phyloP scores from a whole-genome alignment of 1,140 invertebrate genomes.

The Eufriesea mexicana region DNA sequence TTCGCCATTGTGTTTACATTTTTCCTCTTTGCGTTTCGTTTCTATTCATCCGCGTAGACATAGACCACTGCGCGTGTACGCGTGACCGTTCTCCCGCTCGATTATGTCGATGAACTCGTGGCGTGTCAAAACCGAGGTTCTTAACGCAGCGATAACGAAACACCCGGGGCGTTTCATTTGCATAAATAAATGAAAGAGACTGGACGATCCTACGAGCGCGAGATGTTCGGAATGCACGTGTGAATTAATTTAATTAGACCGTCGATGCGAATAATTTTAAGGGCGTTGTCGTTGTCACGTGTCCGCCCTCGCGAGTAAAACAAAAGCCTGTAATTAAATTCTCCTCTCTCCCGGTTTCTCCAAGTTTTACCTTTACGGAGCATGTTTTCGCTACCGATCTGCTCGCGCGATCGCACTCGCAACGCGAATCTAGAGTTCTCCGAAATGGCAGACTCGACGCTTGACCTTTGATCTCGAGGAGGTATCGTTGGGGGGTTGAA shows the following conservation, averaged over 20 bases:
- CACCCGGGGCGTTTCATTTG: neutral
- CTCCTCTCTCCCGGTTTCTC: neutral
- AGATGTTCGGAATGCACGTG: neutral
- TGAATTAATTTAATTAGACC: slow-evolving; percentile 49
- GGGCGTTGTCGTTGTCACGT: slow-evolving; percentile 18
- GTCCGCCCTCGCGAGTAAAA: neutral
- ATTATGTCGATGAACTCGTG: neutral
- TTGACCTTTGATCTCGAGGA: no score
- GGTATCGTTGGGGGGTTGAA: neutral
- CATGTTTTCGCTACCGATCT: neutral
- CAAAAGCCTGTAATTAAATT: slow-evolving; percentile 41
- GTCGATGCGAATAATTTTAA: slow-evolving; percentile 40
- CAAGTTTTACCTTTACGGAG: no score
- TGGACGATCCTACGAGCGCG: neutral
- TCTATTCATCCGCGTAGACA: neutral
- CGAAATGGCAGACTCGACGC: no score
- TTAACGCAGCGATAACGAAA: neutral
- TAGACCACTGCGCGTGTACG: neutral
- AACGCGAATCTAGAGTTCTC: slow-evolving; percentile 17
- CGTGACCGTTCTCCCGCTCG: neutral
- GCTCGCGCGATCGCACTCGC: slow-evolving; percentile 4
- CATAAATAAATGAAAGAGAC: neutral
- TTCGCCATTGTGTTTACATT: neutral
- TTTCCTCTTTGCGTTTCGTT: neutral
- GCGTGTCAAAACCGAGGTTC: neutral